Conservation (phyloP, 2,113 vertebrate genomes). For the Gymnobelideus leadbeateri region DNA sequence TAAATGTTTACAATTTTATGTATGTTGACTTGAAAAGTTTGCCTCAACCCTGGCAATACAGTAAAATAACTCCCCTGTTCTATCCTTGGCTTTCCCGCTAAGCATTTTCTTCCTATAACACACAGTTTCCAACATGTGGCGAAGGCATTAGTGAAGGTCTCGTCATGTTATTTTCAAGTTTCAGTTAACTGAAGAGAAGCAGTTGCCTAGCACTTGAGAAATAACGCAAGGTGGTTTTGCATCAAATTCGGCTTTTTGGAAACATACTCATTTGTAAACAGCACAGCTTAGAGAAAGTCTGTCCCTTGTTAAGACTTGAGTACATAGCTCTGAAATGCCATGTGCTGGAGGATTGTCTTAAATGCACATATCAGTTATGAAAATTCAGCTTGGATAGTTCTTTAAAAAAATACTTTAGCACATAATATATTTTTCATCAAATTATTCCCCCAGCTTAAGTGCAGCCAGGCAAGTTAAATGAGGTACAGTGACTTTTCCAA, state of each 20-base stretch:
- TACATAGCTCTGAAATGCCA: slow-evolving; percentile 8
- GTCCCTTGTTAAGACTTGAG: slow-evolving; percentile 24
- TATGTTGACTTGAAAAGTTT: slow-evolving; percentile 58
- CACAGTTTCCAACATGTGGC: slow-evolving; percentile 69
- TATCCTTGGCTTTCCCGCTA: slow-evolving; percentile 23
- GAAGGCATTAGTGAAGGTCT: slow-evolving; percentile 63
- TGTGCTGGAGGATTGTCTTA: background rate
- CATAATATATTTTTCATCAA: slow-evolving; percentile 32
- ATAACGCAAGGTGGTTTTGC: slow-evolving; percentile 39
- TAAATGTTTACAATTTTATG: slow-evolving; percentile 49
- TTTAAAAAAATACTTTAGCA: background rate
- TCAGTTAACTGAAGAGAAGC: slow-evolving; percentile 39
- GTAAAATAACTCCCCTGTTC: slow-evolving; percentile 53
- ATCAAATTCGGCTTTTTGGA: slow-evolving; percentile 35
- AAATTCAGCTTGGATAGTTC: slow-evolving; percentile 33
- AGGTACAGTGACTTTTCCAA: slow-evolving; percentile 16
- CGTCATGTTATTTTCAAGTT: slow-evolving; percentile 52
- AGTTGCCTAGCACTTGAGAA: slow-evolving; percentile 40
- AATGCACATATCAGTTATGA: background rate
- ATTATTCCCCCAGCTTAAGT: background rate
- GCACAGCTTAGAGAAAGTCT: slow-evolving; percentile 10
- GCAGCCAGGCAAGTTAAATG: background rate
- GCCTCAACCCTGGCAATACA: slow-evolving; percentile 35
- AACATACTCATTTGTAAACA: slow-evolving; percentile 28
- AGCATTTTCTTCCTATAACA: slow-evolving; percentile 57